These are phyloP conservation scores for Maniola hyperantus DNA, from an alignment of 2,888 invertebrate species.

Conservation along the genomic window DNA sequence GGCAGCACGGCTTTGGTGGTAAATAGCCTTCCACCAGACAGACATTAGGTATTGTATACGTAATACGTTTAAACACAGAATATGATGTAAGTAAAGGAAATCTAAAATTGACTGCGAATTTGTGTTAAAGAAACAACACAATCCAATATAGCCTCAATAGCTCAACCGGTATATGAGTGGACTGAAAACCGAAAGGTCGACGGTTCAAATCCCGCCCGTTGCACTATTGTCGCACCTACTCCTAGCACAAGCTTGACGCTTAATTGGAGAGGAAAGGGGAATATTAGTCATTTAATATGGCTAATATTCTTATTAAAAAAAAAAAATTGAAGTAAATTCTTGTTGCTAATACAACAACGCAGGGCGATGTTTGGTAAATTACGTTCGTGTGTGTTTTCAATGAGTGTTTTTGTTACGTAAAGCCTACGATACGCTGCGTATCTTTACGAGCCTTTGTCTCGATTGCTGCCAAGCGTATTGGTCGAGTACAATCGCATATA, in stretches of 20 bases:
- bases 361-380: conserved; percentile 16
- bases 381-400: conserved; percentile 33
- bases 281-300: too few species aligned
- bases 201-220: too few species aligned
- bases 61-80: background rate
- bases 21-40: too few species aligned
- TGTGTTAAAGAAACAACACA: conserved; percentile 8
- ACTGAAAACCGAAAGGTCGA: too few species aligned
- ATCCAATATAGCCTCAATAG: too few species aligned
- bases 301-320: too few species aligned
- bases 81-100: too few species aligned
- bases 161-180: too few species aligned
- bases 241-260: too few species aligned
- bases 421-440: conserved; percentile 54
- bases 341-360: conserved; percentile 1
- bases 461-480: conserved; percentile 61
- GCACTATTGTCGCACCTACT: too few species aligned
- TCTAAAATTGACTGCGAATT: conserved; percentile 1
- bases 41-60: background rate
- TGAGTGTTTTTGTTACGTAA: conserved; percentile 47
- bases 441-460: conserved; percentile 78
- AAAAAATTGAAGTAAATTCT: background rate
- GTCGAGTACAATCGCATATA: conserved; percentile 45
- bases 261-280: too few species aligned
- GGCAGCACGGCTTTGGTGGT: too few species aligned